A percentile compares a stretch with the other conserved stretches of the same genome.
These are phyloP conservation scores for Suillia variegata DNA, from an alignment of 2,888 invertebrate species.

Conservation along the genomic window DNA sequence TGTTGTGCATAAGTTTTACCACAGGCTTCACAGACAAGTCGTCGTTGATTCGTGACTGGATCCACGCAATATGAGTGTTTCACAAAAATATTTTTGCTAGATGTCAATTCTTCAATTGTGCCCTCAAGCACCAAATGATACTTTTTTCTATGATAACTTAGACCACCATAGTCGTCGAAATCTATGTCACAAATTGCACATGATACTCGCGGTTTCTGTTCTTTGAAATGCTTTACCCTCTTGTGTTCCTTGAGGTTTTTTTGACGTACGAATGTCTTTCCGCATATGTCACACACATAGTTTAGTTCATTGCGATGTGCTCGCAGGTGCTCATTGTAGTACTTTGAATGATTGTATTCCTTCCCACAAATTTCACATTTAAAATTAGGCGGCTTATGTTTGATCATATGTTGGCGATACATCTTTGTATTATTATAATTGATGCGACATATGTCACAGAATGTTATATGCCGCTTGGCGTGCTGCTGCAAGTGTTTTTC, in stretches of 20 bases:
- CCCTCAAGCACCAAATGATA: no score
- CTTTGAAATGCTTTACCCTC: neutral
- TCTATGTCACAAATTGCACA: no score
- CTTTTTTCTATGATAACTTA: no score
- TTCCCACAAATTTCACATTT: neutral
- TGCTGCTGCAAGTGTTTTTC: neutral
- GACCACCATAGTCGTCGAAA: no score
- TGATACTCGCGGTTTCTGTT: no score
- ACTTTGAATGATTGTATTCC: neutral
- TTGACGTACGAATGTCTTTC: neutral
- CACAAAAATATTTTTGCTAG: no score
- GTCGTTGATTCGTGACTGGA: no score
- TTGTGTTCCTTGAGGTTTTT: neutral
- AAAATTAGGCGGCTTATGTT: neutral
- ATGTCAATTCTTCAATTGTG: no score
- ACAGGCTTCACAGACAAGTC: no score
- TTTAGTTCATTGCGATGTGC: neutral
- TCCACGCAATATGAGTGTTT: no score
- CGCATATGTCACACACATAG: neutral
- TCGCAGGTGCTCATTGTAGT: neutral
- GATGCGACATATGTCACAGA: neutral
- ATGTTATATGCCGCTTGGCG: neutral
- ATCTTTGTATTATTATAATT: neutral
- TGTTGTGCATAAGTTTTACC: no score
- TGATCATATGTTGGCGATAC: neutral